Percentiles rank a stretch among this genome's conserved stretches.
phyloP scores from a whole-genome alignment of 2,888 invertebrate species.

The Patella caerulea region DNA sequence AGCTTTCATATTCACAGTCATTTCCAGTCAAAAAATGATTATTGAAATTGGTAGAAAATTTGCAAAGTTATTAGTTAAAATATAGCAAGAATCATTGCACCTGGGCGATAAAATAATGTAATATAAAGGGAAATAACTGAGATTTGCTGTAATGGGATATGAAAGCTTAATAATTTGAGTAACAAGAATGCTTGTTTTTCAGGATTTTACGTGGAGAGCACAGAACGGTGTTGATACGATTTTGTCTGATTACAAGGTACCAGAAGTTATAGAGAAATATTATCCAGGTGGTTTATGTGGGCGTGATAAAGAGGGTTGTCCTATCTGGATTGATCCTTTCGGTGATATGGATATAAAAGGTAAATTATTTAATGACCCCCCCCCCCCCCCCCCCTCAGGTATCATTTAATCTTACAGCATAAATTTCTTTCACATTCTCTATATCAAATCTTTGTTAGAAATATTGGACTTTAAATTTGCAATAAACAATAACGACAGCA shows the following conservation, averaged over 20 bases:
- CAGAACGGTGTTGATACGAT: slow-evolving; percentile 65
- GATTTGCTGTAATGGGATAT: too few species aligned
- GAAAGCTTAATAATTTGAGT: too few species aligned
- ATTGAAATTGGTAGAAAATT: too few species aligned
- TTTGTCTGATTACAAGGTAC: slow-evolving; percentile 58
- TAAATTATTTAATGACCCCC: slow-evolving; percentile 23
- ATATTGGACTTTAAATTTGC: too few species aligned
- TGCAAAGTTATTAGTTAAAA: too few species aligned
- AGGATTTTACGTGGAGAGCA: slow-evolving; percentile 65
- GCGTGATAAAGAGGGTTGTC: slow-evolving; percentile 85
- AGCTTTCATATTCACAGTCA: too few species aligned
- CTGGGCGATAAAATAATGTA: too few species aligned
- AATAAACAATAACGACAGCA: too few species aligned
- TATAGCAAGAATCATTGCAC: too few species aligned
- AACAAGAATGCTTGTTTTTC: slow-evolving; percentile 19
- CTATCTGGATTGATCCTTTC: slow-evolving; percentile 86
- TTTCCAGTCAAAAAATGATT: too few species aligned
- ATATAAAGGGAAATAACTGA: too few species aligned
- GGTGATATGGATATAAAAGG: slow-evolving; percentile 81
- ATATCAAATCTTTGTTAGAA: background rate
- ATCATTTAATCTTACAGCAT: background rate
- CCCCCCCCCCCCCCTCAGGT: background rate
- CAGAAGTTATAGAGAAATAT: slow-evolving; percentile 77
- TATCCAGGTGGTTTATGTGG: slow-evolving; percentile 86
- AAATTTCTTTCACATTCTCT: background rate